Evolutionary conservation across 2,888 invertebrate genomes (phyloP).

Genomic region (Lathronympha strigana): DNA sequence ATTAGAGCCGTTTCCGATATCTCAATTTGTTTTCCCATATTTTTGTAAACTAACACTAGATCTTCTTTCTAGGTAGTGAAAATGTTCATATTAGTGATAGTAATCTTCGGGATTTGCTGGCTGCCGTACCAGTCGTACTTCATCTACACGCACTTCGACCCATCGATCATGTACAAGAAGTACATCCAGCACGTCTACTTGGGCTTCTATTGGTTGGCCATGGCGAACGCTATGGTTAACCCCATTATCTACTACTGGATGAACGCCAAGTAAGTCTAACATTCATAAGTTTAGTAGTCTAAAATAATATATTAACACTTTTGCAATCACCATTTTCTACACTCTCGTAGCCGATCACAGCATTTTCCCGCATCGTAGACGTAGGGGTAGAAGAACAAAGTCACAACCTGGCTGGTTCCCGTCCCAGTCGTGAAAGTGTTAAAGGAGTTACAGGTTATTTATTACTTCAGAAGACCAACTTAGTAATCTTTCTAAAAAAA

Average conservation of each 20-base stretch:
- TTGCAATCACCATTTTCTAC: too few species aligned
- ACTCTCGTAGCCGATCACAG: too few species aligned
- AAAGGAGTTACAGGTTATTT: too few species aligned
- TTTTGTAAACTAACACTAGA: neutral
- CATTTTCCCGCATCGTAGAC: too few species aligned
- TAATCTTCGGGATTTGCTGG: conserved; percentile 95
- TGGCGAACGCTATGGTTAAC: conserved; percentile 97
- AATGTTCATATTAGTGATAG: conserved; percentile 94
- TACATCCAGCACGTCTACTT: conserved; percentile 94
- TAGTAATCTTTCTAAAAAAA: too few species aligned
- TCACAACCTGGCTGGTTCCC: too few species aligned
- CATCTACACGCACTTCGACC: conserved; percentile 91
- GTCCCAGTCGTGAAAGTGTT: too few species aligned
- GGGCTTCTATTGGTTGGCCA: conserved; percentile 95
- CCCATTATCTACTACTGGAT: conserved; percentile 97
- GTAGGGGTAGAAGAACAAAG: too few species aligned
- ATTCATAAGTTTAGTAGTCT: neutral
- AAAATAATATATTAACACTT: too few species aligned
- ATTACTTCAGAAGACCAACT: too few species aligned
- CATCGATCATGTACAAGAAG: conserved; percentile 85
- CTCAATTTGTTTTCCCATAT: too few species aligned
- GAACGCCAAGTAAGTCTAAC: conserved; percentile 89
- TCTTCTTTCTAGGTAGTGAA: conserved; percentile 89
- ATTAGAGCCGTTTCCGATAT: too few species aligned
- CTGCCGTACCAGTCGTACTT: conserved; percentile 95